Base-by-base conservation (phyloP, 2,797 vertebrate genomes). In the Atherinosoma microstoma region DNA sequence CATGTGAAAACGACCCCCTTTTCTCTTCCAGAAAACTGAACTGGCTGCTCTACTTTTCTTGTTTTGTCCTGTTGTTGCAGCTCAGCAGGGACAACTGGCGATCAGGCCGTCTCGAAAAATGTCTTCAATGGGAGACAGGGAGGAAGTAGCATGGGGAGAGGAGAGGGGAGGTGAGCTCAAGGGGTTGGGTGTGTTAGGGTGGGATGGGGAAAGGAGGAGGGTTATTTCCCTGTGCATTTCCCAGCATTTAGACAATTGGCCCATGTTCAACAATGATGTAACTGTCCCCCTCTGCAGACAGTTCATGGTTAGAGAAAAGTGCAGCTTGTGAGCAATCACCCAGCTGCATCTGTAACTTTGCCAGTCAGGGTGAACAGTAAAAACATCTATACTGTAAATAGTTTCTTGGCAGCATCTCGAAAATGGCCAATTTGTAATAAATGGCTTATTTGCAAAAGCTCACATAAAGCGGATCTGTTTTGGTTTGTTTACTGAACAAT, bases 201-300 rank as follows among this genome's bases (percentile, higher is more conserved):
- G 18, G 9, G 51, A 54, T 67, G 29, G 32, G 51, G 58, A 36
- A 30, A 29, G 24, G 51, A 10, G 18, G 56, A 27, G 67, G 68
- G 65, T 20, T 58, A 24, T 24, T 54, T 54, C 24, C 75, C 75
- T 30, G 58, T 75, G 57, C 63, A 42, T 82, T 83, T 82, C 73
- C 58, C 79, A 87, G 71, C 71, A 71, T 83, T 79, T 66, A 80
- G 72, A 72, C 63, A 71, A 22, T 80, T 87, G 83, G 86, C 85
- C 51, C 47, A 27, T 22, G 73, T 73, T 85, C 86, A 89, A 42
- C 29, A 15, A 75, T 91, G 84, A 92, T 88, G 87, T 91, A 89
- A 92, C 81, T 75, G 54, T 75, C 58, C 76, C 16, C 59, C 40
- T 70, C 64, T 75, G 75, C 70, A 75, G 60, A 68, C 72, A 69